Conservation (phyloP, 2,888 invertebrate genomes). For the Lampropteryx suffumata region DNA sequence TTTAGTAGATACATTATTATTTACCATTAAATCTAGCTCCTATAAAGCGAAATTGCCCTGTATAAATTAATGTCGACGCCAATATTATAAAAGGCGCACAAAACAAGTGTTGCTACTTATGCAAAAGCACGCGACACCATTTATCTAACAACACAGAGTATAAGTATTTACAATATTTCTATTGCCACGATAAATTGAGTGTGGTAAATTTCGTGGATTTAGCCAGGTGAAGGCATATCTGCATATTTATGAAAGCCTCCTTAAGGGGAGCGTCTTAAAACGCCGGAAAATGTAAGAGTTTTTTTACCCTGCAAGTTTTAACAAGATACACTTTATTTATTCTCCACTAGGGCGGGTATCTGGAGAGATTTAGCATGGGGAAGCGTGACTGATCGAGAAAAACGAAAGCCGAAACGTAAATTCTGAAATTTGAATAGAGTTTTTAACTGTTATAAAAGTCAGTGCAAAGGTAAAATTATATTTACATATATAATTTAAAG, state of each 20-base stretch:
- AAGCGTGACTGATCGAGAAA: conserved; percentile 77
- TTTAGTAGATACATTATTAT: too few species aligned
- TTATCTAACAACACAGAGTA: conserved; percentile 62
- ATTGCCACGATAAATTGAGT: conserved; percentile 75
- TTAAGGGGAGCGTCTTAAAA: conserved; percentile 76
- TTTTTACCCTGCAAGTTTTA: conserved; percentile 73
- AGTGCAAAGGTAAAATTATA: too few species aligned
- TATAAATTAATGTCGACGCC: conserved; percentile 10
- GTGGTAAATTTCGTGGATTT: conserved; percentile 75
- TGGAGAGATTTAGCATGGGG: conserved; percentile 68
- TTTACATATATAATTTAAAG: too few species aligned
- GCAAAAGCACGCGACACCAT: conserved; percentile 72
- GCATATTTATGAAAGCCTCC: conserved; percentile 79
- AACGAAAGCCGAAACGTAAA: conserved; percentile 19
- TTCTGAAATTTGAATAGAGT: conserved; percentile 28
- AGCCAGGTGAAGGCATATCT: conserved; percentile 81
- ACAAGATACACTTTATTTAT: conserved; percentile 81
- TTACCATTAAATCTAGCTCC: background rate
- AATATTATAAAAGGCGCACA: conserved; percentile 11
- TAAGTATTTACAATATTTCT: conserved; percentile 78
- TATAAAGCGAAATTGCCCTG: conserved; percentile 3
- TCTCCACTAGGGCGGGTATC: conserved; percentile 68
- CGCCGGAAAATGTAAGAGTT: conserved; percentile 70
- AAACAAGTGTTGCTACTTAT: conserved; percentile 71
- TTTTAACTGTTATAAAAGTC: background rate